Conservation (phyloP, 2,113 vertebrate species). For the Ceyx margarethae region DNA sequence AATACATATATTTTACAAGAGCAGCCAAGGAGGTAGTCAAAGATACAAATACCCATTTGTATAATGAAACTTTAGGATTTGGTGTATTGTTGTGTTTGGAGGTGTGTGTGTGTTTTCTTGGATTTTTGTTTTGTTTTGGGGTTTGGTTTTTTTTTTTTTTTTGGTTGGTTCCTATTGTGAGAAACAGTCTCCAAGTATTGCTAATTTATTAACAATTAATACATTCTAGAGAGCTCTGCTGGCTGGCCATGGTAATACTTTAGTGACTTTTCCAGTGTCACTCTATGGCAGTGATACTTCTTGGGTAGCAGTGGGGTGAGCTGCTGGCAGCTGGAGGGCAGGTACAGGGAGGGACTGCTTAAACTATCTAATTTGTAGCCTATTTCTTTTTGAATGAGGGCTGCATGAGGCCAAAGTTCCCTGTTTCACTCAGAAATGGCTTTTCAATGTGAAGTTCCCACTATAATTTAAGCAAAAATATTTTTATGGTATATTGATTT, state of each 20-base stretch:
- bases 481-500: background rate
- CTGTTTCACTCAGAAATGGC: background rate
- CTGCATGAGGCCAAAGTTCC: background rate
- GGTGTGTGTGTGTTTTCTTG: background rate
- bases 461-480: background rate
- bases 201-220: conserved; percentile 63
- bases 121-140: background rate
- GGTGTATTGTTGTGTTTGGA: background rate
- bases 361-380: background rate
- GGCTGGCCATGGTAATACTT: background rate
- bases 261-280: conserved; percentile 1
- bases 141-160: background rate
- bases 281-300: conserved; percentile 50
- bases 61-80: conserved; percentile 3
- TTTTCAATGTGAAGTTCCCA: background rate
- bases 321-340: background rate
- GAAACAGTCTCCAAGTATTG: conserved; percentile 19
- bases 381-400: background rate
- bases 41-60: conserved; percentile 24
- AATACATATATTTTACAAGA: conserved; percentile 38
- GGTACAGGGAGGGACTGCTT: background rate
- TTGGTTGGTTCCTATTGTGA: background rate
- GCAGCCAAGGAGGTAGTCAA: conserved; percentile 43
- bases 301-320: background rate
- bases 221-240: conserved; percentile 24